Evolutionary conservation across 2,888 invertebrate genomes (phyloP).

Genomic region (Agelastica alni): DNA sequence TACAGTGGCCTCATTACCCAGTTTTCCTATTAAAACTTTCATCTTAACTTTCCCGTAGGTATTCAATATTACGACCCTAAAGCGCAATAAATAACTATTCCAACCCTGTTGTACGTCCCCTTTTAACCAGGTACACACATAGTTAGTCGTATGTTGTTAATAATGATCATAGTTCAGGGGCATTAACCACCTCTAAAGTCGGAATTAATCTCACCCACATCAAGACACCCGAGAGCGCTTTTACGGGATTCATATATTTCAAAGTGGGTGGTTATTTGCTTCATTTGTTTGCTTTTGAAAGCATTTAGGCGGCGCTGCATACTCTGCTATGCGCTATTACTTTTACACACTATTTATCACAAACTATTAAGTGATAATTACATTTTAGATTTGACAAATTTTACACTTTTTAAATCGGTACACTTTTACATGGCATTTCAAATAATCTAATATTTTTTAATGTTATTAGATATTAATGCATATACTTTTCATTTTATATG

Average conservation of each 20-base stretch:
- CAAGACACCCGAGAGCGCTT: constrained; percentile 34
- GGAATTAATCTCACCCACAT: constrained; percentile 51
- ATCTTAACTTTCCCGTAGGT: constrained; percentile 4
- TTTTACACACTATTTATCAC: too few species aligned
- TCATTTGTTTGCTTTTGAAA: too few species aligned
- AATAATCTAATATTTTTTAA: too few species aligned
- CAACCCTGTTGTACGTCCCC: constrained; percentile 22
- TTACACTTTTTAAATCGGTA: too few species aligned
- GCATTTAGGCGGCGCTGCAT: too few species aligned
- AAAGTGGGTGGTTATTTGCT: constrained; percentile 24
- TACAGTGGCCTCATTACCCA: too few species aligned
- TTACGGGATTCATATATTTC: constrained; percentile 40
- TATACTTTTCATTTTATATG: too few species aligned
- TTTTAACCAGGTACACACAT: constrained; percentile 43
- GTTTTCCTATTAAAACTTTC: constrained; percentile 1
- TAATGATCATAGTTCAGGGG: constrained; percentile 49
- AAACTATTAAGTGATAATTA: too few species aligned
- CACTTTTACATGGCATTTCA: too few species aligned
- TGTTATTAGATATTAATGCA: too few species aligned
- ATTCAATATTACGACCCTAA: constrained; percentile 7
- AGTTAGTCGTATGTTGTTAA: constrained; percentile 44
- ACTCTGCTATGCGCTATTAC: too few species aligned
- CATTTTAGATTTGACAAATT: too few species aligned
- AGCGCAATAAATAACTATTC: constrained; percentile 18
- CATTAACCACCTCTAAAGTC: constrained; percentile 46